Evolutionary conservation across 2,797 vertebrate species (phyloP).

Genomic region (Kryptopterus vitreolus): DNA sequence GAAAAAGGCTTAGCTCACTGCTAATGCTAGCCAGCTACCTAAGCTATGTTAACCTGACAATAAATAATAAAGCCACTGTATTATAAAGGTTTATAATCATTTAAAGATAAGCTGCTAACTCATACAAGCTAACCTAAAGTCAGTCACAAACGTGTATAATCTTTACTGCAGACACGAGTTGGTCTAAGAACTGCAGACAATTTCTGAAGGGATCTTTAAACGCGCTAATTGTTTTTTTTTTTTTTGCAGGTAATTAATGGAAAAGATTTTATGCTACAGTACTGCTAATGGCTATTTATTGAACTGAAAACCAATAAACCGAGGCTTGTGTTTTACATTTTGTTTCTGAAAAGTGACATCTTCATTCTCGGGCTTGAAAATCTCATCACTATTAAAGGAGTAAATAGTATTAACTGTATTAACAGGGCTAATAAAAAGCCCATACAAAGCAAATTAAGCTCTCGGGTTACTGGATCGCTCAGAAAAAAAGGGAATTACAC

Average conservation of each 20-base stretch:
- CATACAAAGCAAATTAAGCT: not conserved
- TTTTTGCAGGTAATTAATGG: not conserved
- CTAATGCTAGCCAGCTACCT: not conserved
- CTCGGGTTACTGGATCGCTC: not conserved
- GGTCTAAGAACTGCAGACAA: not conserved
- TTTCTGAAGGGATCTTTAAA: not conserved
- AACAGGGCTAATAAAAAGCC: not conserved
- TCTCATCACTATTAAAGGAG: not conserved
- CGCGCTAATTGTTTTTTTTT: not conserved
- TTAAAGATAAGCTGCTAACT: not conserved
- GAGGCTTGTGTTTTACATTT: not conserved
- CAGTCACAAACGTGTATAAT: not conserved
- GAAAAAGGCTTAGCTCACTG: not conserved
- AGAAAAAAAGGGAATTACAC: not conserved
- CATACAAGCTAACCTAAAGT: not conserved
- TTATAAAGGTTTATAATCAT: not conserved
- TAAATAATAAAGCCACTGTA: not conserved
- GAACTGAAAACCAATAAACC: not conserved
- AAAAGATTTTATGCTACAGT: not conserved
- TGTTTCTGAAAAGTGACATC: not conserved
- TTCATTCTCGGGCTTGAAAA: not conserved
- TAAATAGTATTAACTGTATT: not conserved
- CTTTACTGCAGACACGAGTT: not conserved
- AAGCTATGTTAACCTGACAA: not conserved
- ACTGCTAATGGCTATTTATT: not conserved